phyloP scores from a whole-genome alignment of 2,113 vertebrate species.

The Heterochromis multidens region DNA sequence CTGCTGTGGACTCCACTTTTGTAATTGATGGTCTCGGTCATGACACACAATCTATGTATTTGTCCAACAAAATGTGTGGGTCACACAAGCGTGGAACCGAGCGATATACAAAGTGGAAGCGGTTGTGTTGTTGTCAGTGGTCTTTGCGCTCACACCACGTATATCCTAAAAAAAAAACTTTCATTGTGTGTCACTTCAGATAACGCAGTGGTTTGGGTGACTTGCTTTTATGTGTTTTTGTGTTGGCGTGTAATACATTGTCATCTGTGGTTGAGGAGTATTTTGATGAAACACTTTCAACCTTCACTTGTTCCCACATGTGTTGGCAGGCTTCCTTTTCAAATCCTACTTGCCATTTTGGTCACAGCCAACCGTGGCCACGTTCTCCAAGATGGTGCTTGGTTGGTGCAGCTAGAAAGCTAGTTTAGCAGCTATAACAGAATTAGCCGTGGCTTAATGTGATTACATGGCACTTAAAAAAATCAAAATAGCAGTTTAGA shows the following conservation, averaged over 20 bases:
- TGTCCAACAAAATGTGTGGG: not conserved
- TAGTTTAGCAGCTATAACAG: not conserved
- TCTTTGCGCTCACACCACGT: not conserved
- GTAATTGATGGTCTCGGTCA: constrained; percentile 48
- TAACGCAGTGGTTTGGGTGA: not conserved
- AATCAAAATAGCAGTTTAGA: constrained; percentile 4
- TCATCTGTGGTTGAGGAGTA: not conserved
- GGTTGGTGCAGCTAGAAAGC: no score
- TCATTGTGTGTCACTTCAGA: not conserved
- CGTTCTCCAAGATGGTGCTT: not conserved
- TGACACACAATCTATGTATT: constrained; percentile 37
- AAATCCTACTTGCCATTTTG: not conserved
- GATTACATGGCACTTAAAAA: constrained; percentile 1
- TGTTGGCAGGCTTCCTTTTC: constrained; percentile 1
- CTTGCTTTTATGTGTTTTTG: not conserved
- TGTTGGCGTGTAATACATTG: not conserved
- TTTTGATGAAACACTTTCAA: constrained; percentile 13
- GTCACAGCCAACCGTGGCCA: not conserved
- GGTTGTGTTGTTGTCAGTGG: not conserved
- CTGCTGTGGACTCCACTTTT: not conserved
- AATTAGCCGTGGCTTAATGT: not conserved
- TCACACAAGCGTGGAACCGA: not conserved
- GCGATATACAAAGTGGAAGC: not conserved
- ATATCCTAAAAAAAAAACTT: not conserved
- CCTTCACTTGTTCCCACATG: constrained; percentile 5